phyloP scores from a whole-genome alignment of 64 coral and sea anemone genomes.

The Pocillopora damicornis region DNA sequence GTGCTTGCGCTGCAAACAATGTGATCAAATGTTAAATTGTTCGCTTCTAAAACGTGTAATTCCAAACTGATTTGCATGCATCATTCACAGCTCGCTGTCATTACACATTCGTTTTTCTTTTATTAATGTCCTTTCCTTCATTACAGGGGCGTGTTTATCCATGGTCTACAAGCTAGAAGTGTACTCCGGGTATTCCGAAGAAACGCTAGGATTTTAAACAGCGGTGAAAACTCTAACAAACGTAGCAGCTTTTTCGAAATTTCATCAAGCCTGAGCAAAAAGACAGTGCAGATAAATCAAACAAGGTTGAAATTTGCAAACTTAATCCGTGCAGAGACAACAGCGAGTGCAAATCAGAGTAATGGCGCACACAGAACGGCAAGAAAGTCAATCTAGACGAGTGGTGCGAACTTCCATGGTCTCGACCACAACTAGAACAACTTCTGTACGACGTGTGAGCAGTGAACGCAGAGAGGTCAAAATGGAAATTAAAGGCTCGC shows the following conservation, averaged over 20 bases:
- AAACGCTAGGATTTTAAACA: no score
- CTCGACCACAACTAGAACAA: not conserved
- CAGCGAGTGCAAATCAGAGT: not conserved
- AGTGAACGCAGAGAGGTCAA: not conserved
- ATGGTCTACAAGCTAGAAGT: no score
- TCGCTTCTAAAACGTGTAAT: not conserved
- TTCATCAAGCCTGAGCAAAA: not conserved
- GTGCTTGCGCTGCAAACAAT: not conserved
- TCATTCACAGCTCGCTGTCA: no score
- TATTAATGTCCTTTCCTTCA: no score
- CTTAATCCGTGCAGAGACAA: not conserved
- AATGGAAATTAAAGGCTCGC: not conserved
- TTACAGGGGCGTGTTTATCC: no score
- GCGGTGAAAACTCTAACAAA: no score
- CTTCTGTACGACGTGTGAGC: not conserved
- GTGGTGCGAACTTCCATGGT: not conserved
- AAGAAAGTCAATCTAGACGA: not conserved
- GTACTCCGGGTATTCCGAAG: no score
- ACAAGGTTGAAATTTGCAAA: not conserved
- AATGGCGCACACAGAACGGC: not conserved
- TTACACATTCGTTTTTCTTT: no score
- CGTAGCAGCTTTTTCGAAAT: no score
- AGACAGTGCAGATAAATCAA: not conserved
- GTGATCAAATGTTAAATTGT: not conserved
- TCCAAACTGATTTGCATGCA: no score